Base-by-base conservation (phyloP, 2,888 invertebrate species). In the Chloroclysta siterata region DNA sequence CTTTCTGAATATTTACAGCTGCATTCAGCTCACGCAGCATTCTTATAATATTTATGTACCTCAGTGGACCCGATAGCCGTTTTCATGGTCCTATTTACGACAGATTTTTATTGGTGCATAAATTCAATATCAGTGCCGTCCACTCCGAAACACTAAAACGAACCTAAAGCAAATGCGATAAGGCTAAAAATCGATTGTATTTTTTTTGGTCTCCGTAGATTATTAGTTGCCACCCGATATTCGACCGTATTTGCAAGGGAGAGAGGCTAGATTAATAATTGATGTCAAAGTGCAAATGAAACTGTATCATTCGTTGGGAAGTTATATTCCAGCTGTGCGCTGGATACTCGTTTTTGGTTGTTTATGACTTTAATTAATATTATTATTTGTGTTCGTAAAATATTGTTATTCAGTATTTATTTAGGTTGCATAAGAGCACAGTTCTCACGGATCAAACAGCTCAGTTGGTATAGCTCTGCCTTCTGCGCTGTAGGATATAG, bases 31-130 rank as follows among this genome's bases (percentile, higher is more conserved):
- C 53, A 65, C 61, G 54, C 55, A 47, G 46, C 41, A 55, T 41
- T 51, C 48, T 61, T 61, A 36, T 52, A 58, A 55, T 65, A 65
- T 65, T 61, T 54, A 61, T 54, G 58, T 46, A 46, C 17, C 54
- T 68, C 65, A 65, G 65, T 63, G 67, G 68, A 69, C 65, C 68
- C 65, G 68, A 73, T 73, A 71, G 63, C 71, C 62, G 51, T 70
- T 79, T 72, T 77, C 75, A 79, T 79, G 72, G 68, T 68, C 56
- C 36, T 73, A 69, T 80, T 79, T 80, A 79, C 77, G 78, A 70
- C 65, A 52, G 56, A 72, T 66, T 70, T 79, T 79, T 80, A 78
- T 72, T 66, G 63, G 51, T 60, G 63, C 70, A 71, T 77, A 78
- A 80, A 77, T 74, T 73, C 71, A 66, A 64, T 64, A 64, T 64